Evolutionary conservation across 2,113 vertebrate species (phyloP).

Genomic region (Ginglymostoma cirratum): DNA sequence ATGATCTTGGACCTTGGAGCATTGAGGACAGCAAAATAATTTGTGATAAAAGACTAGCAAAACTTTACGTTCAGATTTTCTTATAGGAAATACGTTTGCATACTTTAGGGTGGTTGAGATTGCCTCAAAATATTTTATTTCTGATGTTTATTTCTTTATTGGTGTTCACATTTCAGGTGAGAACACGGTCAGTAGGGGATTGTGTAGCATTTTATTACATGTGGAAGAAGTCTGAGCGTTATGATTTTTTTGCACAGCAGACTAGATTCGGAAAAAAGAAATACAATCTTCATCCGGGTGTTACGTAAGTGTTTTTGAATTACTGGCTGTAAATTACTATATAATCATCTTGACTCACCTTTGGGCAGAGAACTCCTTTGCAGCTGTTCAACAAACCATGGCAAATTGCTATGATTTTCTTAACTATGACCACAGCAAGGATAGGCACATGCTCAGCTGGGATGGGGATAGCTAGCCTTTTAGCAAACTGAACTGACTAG

Average conservation of each 20-base stretch:
- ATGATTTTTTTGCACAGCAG: conserved; percentile 97
- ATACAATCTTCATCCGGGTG: conserved; percentile 88
- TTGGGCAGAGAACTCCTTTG: background rate
- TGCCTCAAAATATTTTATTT: background rate
- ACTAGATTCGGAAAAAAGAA: conserved; percentile 96
- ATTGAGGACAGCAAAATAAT: background rate
- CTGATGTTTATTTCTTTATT: background rate
- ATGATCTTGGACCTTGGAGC: background rate
- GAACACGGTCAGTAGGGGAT: conserved; percentile 94
- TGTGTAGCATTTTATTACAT: conserved; percentile 99
- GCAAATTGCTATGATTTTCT: background rate
- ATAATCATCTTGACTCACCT: background rate
- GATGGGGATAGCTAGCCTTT: background rate
- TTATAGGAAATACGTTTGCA: background rate
- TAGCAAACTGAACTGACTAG: background rate
- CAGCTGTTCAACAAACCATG: background rate
- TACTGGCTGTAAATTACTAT: background rate
- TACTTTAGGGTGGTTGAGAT: background rate
- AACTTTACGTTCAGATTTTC: background rate
- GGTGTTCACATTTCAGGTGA: conserved; percentile 66
- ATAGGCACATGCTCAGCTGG: too few relatives aligned
- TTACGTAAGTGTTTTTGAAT: conserved; percentile 72
- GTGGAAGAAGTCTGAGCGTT: conserved; percentile 99
- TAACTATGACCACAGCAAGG: background rate
- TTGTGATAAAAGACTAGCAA: background rate